phyloP scores from a whole-genome alignment of 2,888 invertebrate genomes.

The Ophioninae sp. region DNA sequence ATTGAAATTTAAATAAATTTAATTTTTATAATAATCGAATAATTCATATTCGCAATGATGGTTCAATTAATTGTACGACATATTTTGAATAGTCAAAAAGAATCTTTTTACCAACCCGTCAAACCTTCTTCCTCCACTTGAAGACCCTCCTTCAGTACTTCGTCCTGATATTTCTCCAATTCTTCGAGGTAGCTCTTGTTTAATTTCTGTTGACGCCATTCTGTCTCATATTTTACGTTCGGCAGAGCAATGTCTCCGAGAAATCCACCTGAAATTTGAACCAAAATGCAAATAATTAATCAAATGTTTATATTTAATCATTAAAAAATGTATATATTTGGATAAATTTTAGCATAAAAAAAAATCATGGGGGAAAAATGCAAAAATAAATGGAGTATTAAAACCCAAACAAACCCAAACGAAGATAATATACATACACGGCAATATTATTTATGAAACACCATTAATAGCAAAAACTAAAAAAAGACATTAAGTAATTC shows the following conservation, averaged over 20 bases:
- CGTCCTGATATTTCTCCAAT: conserved; percentile 91
- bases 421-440: not conserved
- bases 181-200: conserved; percentile 89
- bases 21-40: not conserved
- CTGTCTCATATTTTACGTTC: conserved; percentile 82
- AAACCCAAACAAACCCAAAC: too few species aligned
- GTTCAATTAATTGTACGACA: not conserved
- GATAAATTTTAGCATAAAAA: too few species aligned
- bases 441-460: not conserved
- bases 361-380: too few species aligned
- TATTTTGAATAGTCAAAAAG: not conserved
- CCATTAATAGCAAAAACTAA: not conserved
- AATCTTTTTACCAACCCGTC: conserved; percentile 82
- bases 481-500: not conserved
- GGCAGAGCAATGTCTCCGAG: conserved; percentile 93
- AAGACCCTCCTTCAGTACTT: conserved; percentile 90
- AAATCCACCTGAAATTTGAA: conserved; percentile 86
- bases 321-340: not conserved
- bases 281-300: not conserved
- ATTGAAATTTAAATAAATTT: too few species aligned
- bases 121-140: conserved; percentile 93
- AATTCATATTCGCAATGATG: not conserved
- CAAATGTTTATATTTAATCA: not conserved
- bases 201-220: conserved; percentile 82
- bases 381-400: too few species aligned